A percentile compares a stretch with the other conserved stretches of the same genome.
These are phyloP conservation scores for Drosophila quasianomalipes DNA, from an alignment of 2,888 invertebrate species.

Conservation along the genomic window DNA sequence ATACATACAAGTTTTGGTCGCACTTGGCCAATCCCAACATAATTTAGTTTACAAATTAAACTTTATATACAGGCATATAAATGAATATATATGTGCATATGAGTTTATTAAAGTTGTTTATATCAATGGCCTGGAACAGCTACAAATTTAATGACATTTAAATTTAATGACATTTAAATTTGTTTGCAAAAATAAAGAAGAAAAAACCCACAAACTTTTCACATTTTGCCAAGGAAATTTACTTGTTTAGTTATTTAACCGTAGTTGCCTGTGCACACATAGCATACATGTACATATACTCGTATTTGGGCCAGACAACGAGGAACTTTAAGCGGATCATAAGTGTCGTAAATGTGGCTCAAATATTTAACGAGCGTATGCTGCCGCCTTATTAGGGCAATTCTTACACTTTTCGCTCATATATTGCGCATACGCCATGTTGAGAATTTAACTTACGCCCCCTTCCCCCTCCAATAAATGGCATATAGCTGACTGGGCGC, in stretches of 20 bases:
- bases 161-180: slow-evolving; percentile 77
- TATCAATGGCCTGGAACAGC: slow-evolving; percentile 8
- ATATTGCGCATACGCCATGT: slow-evolving; percentile 47
- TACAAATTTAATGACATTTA: slow-evolving; percentile 71
- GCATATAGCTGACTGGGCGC: slow-evolving; percentile 10
- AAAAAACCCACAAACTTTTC: slow-evolving; percentile 46
- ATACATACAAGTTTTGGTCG: slow-evolving; percentile 40
- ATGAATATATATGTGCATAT: slow-evolving; percentile 15
- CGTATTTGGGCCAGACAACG: slow-evolving; percentile 31
- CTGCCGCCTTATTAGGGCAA: slow-evolving; percentile 47
- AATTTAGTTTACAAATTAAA: slow-evolving; percentile 51
- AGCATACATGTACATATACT: too few relatives aligned
- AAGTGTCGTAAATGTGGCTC: slow-evolving; percentile 53
- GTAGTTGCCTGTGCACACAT: slow-evolving; percentile 20
- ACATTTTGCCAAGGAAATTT: slow-evolving; percentile 53
- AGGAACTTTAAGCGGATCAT: slow-evolving; percentile 47
- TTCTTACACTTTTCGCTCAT: slow-evolving; percentile 32
- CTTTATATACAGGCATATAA: background rate
- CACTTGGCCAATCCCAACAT: slow-evolving; percentile 36
- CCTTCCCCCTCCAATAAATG: background rate
- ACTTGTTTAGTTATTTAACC: slow-evolving; percentile 40
- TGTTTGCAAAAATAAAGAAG: slow-evolving; percentile 40
- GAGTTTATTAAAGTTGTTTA: slow-evolving; percentile 46
- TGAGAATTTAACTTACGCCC: slow-evolving; percentile 3
- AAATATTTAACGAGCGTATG: slow-evolving; percentile 57